Evolutionary conservation across 1,140 invertebrate species (phyloP).

Genomic region (Ridgeia piscesae): DNA sequence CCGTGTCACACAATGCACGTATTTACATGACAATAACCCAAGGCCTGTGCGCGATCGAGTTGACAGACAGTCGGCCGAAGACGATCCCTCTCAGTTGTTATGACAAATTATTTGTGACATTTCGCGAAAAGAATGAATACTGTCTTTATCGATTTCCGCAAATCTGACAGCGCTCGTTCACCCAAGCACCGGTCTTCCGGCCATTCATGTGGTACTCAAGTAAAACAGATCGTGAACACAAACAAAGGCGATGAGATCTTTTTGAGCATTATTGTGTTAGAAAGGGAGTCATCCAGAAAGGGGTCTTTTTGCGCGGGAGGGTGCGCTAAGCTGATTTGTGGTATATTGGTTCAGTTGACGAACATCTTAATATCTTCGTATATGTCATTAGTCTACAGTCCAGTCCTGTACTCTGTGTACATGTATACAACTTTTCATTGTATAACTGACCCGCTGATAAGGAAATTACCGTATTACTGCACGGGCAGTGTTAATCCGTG

Average conservation of each 20-base stretch:
- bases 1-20: neutral
- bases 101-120: neutral
- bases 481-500: neutral
- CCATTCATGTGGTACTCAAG: neutral
- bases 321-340: neutral
- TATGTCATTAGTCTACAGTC: too few species aligned
- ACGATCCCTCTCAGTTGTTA: neutral
- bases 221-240: neutral
- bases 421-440: too few species aligned
- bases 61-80: neutral
- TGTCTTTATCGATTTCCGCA: neutral
- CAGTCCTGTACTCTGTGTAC: too few species aligned
- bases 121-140: neutral
- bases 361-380: neutral
- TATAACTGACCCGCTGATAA: too few species aligned
- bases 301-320: neutral
- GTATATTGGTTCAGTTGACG: neutral
- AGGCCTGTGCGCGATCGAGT: neutral
- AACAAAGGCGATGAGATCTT: neutral
- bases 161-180: neutral
- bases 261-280: neutral
- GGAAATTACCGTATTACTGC: neutral
- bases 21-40: neutral
- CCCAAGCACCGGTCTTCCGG: too few species aligned
- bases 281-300: neutral